These are phyloP conservation scores for Pogonomyrmex barbatus DNA, from an alignment of 1,140 invertebrate genomes.

Conservation along the genomic window DNA sequence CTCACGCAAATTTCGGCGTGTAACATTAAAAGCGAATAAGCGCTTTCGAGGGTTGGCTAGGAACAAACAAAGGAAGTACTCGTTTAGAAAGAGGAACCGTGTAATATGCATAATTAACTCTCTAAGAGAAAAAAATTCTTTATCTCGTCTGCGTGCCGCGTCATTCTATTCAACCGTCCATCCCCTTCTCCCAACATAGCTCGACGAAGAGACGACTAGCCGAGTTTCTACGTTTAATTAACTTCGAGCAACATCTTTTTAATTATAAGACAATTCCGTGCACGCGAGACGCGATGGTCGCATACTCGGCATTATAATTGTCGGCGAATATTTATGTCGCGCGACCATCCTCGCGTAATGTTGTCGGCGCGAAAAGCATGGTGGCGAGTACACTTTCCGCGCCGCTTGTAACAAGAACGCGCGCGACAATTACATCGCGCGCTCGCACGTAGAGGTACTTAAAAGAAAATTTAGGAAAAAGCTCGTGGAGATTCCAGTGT, in stretches of 20 bases:
- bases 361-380: conserved; percentile 24
- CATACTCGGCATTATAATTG: conserved; percentile 73
- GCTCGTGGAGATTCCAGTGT: conserved; percentile 15
- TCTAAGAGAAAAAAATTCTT: conserved; percentile 77
- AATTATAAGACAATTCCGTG: conserved; percentile 74
- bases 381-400: background rate
- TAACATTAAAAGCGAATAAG: background rate
- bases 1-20: conserved; percentile 5
- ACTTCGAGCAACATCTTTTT: conserved; percentile 80
- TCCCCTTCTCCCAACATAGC: background rate
- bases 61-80: conserved; percentile 43
- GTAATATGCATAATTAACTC: conserved; percentile 78
- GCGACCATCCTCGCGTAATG: background rate
- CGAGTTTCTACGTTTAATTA: conserved; percentile 78
- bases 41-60: background rate
- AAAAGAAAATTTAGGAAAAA: conserved; percentile 51
- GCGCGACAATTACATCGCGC: conserved; percentile 49
- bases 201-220: conserved; percentile 26
- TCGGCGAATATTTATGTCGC: conserved; percentile 64
- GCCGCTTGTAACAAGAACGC: conserved; percentile 21
- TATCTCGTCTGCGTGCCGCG: conserved; percentile 47
- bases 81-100: conserved; percentile 67
- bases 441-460: conserved; percentile 40
- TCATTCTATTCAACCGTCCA: conserved; percentile 26
- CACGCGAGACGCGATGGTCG: conserved; percentile 40